Base-by-base conservation (phyloP, 2,888 invertebrate genomes). In the Agrochola lychnidis region DNA sequence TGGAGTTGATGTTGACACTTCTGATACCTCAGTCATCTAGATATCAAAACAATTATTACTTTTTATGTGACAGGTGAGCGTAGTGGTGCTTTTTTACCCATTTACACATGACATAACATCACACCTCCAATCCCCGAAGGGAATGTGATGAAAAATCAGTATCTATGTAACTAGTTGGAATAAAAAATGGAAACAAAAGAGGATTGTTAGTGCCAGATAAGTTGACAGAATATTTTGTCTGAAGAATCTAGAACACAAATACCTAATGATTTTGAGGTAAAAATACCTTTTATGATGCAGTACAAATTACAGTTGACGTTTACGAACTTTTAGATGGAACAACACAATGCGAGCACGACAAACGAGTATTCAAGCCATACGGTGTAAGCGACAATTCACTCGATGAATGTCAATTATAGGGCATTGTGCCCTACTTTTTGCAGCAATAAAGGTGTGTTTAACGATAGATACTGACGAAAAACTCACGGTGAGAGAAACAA, bases 21-120 rank as follows among this genome's bases (percentile, higher is more conserved):
- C 97, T n/a, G 92, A 83, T 69, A 94, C 93, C 78, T 97, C 97
- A 22, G 97, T 95, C 98, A 98, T 98, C 97, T 97, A 85, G 19
- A 73, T 56, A 16, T 14, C 56, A 63, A 40, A 6, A 74, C 1
- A 62, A 36, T 36, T 4, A 22, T 48, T 1, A 4, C 6, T 53
- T 30, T n/a, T 25, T 14, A 42, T n/a, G n/a, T 25, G 22, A 25
- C 22, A 42, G 14, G 19, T 40, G 0, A 16, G 7, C 0, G 19
- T 6, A 25, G 4, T 36, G 2, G 19, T 48, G 10, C 12, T 36
- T 67, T 16, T 10, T 40, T 1, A 30, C 12, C 10, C 22, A 45
- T 30, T 12, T 62, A 30, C 22, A 51, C 22, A 51, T 51, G 19
- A 9, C 7, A 22, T 19, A 7, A 51, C 51, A 51, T 22, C 51